A percentile compares a stretch with the other conserved stretches of the same genome.
phyloP scores from a whole-genome alignment of 2,113 vertebrate genomes.

The Platichthys stellatus region DNA sequence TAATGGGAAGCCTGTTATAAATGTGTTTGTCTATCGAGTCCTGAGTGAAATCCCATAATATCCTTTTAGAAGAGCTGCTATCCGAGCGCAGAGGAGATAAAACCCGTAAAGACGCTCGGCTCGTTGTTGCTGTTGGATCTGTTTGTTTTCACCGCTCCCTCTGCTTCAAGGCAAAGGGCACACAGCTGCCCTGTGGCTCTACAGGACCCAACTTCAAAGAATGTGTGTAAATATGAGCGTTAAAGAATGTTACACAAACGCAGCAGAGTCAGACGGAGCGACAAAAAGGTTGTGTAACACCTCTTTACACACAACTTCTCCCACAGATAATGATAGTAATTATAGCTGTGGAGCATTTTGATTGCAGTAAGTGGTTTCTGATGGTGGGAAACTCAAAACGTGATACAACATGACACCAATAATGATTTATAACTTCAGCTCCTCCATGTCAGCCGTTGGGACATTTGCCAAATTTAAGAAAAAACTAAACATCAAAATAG shows the following conservation, averaged over 20 bases:
- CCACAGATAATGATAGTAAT: neutral
- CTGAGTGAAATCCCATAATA: neutral
- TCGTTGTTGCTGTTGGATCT: neutral
- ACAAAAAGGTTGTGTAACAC: neutral
- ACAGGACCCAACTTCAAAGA: neutral
- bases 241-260: conserved; percentile 11
- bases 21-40: conserved; percentile 3
- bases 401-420: too few relatives aligned
- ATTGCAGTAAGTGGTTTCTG: too few relatives aligned
- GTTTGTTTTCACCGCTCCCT: neutral
- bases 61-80: neutral
- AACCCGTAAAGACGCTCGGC: neutral
- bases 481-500: too few relatives aligned
- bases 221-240: conserved; percentile 18
- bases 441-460: too few relatives aligned
- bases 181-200: neutral
- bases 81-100: conserved; percentile 8
- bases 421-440: too few relatives aligned
- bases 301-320: conserved; percentile 1
- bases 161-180: conserved; percentile 28
- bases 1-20: conserved; percentile 30
- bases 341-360: neutral
- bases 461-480: too few relatives aligned
- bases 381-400: too few relatives aligned
- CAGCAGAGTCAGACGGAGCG: neutral